phyloP scores from a whole-genome alignment of 2,888 invertebrate species.

The Cosmia trapezina region DNA sequence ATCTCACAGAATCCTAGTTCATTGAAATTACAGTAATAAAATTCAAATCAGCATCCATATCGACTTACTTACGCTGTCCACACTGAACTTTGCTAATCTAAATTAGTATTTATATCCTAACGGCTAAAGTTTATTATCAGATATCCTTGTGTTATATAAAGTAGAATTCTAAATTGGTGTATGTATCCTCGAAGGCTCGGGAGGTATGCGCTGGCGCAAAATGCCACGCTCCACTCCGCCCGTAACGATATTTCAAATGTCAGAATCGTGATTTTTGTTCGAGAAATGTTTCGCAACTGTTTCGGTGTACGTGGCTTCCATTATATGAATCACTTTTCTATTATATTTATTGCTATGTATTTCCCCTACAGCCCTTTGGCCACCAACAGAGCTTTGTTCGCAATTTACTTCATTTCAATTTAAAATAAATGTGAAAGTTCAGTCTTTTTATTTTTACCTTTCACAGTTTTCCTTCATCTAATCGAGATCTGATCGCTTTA shows the following conservation, averaged over 20 bases:
- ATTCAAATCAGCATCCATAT: slow-evolving; percentile 48
- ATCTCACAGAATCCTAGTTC: slow-evolving; percentile 35
- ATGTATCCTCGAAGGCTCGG: slow-evolving; percentile 71
- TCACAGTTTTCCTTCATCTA: background rate
- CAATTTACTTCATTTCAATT: background rate
- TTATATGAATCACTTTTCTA: slow-evolving; percentile 57
- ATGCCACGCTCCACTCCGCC: slow-evolving; percentile 85
- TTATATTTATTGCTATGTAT: slow-evolving; percentile 18
- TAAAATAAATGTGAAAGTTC: background rate
- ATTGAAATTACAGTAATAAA: slow-evolving; percentile 60
- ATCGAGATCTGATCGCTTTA: background rate
- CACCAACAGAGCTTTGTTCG: slow-evolving; percentile 11
- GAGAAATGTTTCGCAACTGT: slow-evolving; percentile 84
- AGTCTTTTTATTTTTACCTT: background rate
- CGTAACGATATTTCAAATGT: slow-evolving; percentile 86
- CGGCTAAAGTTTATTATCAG: slow-evolving; percentile 31
- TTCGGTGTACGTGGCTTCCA: slow-evolving; percentile 53
- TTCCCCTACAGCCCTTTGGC: slow-evolving; percentile 13
- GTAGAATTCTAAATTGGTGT: slow-evolving; percentile 57
- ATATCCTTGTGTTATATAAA: slow-evolving; percentile 43
- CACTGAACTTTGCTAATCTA: slow-evolving; percentile 9
- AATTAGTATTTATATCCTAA: slow-evolving; percentile 36
- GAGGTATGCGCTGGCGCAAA: slow-evolving; percentile 81
- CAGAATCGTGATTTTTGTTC: slow-evolving; percentile 89
- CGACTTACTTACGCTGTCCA: slow-evolving; percentile 31